These are phyloP conservation scores for Zaprionus lachaisei DNA, from an alignment of 1,140 invertebrate species.

Conservation along the genomic window DNA sequence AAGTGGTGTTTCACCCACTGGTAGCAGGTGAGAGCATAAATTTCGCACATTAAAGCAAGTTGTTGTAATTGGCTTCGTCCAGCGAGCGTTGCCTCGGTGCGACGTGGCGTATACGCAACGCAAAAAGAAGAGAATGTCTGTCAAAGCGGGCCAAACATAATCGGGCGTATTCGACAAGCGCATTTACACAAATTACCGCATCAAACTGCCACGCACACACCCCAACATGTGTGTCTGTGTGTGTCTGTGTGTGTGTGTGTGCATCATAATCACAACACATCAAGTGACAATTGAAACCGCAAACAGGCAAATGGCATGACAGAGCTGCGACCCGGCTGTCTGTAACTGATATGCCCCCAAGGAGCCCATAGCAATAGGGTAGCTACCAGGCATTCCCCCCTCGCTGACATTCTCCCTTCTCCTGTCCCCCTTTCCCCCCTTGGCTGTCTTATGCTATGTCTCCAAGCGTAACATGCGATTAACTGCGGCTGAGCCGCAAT, in stretches of 20 bases:
- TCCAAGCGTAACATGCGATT: constrained; percentile 72
- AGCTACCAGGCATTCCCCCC: background rate
- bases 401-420: background rate
- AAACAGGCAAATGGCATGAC: constrained; percentile 78
- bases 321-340: constrained; percentile 44
- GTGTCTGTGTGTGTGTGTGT: constrained; percentile 8
- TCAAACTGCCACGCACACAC: constrained; percentile 40
- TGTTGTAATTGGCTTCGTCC: constrained; percentile 42
- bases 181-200: constrained; percentile 79
- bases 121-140: constrained; percentile 34
- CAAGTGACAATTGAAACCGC: constrained; percentile 83
- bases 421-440: background rate
- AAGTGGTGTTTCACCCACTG: constrained; percentile 22
- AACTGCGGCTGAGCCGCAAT: constrained; percentile 79
- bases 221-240: background rate
- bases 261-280: constrained; percentile 80
- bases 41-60: constrained; percentile 45
- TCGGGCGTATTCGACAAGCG: constrained; percentile 75
- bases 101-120: constrained; percentile 41
- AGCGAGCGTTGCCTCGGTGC: background rate
- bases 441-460: constrained; percentile 26
- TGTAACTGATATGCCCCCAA: constrained; percentile 66
- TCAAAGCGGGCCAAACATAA: constrained; percentile 65
- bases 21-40: constrained; percentile 66
- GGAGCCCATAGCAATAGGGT: constrained; percentile 29